Evolutionary conservation across 2,888 invertebrate genomes (phyloP).

Genomic region (Petrolisthes cinctipes): DNA sequence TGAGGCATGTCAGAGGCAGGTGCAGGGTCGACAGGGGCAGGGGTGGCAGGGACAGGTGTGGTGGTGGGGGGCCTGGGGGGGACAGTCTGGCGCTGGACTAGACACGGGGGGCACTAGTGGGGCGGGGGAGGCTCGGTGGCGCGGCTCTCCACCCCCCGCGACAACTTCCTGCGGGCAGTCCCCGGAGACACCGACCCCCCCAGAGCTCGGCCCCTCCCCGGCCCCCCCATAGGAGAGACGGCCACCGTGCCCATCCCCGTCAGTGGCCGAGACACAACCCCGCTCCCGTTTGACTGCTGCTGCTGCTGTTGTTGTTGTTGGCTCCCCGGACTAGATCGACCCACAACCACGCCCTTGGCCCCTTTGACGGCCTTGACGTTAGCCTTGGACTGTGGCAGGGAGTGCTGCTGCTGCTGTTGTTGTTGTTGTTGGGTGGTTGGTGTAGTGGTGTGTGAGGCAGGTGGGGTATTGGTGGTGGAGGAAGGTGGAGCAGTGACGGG

Average conservation of each 20-base stretch:
- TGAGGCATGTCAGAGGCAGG: conserved; percentile 53
- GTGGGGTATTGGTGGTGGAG: conserved; percentile 28
- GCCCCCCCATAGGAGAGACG: conserved; percentile 59
- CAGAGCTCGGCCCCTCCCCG: conserved; percentile 53
- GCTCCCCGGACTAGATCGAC: conserved; percentile 62
- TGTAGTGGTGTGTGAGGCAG: conserved; percentile 36
- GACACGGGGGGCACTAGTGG: conserved; percentile 57
- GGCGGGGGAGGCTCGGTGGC: conserved; percentile 64
- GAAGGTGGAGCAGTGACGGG: conserved; percentile 23
- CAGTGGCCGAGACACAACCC: conserved; percentile 52
- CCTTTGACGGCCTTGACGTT: conserved; percentile 47
- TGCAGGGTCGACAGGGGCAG: conserved; percentile 53
- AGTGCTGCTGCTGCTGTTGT: background rate
- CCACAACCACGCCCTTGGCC: conserved; percentile 54
- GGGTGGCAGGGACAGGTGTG: conserved; percentile 45
- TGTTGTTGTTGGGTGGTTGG: conserved; percentile 45
- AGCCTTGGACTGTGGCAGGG: conserved; percentile 44
- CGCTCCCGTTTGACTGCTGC: conserved; percentile 63
- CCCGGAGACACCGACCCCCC: conserved; percentile 58
- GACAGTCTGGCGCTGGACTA: conserved; percentile 58
- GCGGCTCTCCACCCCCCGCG: conserved; percentile 62
- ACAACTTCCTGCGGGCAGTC: conserved; percentile 59
- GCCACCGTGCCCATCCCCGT: conserved; percentile 57
- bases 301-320: conserved; percentile 57
- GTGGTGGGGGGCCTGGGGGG: conserved; percentile 34